A percentile compares a stretch with the other conserved stretches of the same genome.
phyloP scores from a whole-genome alignment of 1,140 invertebrate species.

The Pseudomyrmex pallidus region DNA sequence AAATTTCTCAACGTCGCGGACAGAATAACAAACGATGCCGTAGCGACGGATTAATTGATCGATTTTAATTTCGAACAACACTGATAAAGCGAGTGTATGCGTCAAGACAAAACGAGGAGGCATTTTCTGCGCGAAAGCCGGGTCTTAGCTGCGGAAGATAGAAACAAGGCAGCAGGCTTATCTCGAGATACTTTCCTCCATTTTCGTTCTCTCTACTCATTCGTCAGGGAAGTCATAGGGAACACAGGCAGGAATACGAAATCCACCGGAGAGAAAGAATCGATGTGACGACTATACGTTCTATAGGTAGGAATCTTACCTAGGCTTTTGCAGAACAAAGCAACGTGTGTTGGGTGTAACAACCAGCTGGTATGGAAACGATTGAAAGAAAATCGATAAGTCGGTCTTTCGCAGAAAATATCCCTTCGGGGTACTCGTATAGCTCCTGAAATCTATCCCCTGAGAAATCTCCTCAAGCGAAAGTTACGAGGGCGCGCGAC shows the following conservation, averaged over 20 bases:
- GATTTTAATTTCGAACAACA: conserved; percentile 26
- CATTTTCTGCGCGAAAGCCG: conserved; percentile 52
- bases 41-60: conserved; percentile 49
- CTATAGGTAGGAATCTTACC: conserved; percentile 51
- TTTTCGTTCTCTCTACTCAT: conserved; percentile 40
- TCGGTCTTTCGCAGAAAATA: conserved; percentile 46
- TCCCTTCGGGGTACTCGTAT: conserved; percentile 20
- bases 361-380: conserved; percentile 20
- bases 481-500: conserved; percentile 14
- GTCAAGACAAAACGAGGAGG: conserved; percentile 34
- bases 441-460: conserved; percentile 1
- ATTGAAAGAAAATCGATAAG: conserved; percentile 58
- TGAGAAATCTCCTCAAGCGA: conserved; percentile 24
- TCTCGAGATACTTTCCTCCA: conserved; percentile 61
- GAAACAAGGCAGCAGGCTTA: conserved; percentile 53
- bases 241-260: conserved; percentile 54
- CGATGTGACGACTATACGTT: conserved; percentile 54
- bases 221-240: conserved; percentile 56
- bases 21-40: conserved; percentile 25
- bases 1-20: conserved; percentile 44
- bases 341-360: neutral
- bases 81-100: conserved; percentile 37
- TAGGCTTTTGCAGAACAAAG: conserved; percentile 50
- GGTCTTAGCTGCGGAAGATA: conserved; percentile 21
- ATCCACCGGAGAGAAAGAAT: conserved; percentile 54